Base-by-base conservation (phyloP, 2,888 invertebrate species). In the Antheraea assamensis region DNA sequence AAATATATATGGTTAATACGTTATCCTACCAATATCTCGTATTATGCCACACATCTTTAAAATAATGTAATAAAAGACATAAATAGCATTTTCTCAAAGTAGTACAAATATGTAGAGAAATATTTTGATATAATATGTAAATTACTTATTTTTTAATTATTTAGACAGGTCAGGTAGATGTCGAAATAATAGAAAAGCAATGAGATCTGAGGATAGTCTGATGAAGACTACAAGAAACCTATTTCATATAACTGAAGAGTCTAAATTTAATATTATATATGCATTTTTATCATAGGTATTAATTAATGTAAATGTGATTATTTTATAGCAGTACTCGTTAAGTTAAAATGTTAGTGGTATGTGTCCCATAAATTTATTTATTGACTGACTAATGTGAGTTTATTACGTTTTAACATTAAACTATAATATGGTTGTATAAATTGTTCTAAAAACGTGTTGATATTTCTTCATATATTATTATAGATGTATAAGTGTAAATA, bases 401-500 rank as follows among this genome's bases (percentile, higher is more conserved):
- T 30, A 64, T 68, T 13, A 17, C 30, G 55, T 24, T 49, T 52
- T 64, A 64, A 64, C 61, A 64, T 64, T 64, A 30, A 30, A 15
- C 3, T 64, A 64, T 64, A 64, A 3, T 10, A 61, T 58, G 17
- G 17, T 15, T 30, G 7, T 64, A 35, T 68, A 68, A 68, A 68
- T n/a, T 68, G 35, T 35, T 35, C 35, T 31, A 68, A 21, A 68
- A 35, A 68, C n/a, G 35, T 68, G 68, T 68, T 68, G 68, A 68
- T 35, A 68, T 68, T 68, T 68, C 35, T 35, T 68, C 66, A 35
- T 35, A 31, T 21, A 27, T 27, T 31, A 8, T 66, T 66, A 35
- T n/a, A 71, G 31, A 55, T 52, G 35, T 68, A 68, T 68, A 35
- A 68, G 68, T 35, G 68, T 68, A 78, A 74, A 76, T 77, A 75